A percentile compares a stretch with the other conserved stretches of the same genome.
Conservation (phyloP, 2,797 vertebrate species). For the Lates japonicus region DNA sequence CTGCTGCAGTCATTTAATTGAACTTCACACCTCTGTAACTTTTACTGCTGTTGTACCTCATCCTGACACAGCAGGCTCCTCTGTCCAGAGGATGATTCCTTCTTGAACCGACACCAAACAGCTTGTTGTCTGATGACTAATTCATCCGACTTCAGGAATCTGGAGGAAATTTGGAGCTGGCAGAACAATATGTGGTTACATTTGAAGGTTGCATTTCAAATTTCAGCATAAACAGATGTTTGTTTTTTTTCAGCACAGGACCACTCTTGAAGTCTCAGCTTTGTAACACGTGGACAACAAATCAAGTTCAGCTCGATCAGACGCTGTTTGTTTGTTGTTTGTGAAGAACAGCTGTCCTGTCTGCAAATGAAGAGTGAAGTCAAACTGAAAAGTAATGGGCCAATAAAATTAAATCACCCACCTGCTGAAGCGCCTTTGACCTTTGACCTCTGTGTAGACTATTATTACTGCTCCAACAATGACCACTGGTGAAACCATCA, state of each 20-base stretch:
- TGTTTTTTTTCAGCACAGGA: not conserved
- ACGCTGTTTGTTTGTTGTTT: too few relatives aligned
- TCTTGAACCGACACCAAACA: not conserved
- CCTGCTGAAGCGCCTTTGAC: not conserved
- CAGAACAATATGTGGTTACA: not conserved
- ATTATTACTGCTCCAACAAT: not conserved
- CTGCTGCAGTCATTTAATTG: not conserved
- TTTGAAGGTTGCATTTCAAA: not conserved
- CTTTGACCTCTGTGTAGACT: not conserved
- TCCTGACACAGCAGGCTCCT: not conserved
- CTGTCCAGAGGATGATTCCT: not conserved
- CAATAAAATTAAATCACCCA: not conserved
- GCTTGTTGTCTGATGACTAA: not conserved
- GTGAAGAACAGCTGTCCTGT: too few relatives aligned
- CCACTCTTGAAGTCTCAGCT: not conserved
- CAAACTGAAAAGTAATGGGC: not conserved
- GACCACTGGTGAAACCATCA: not conserved
- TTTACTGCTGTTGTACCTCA: not conserved
- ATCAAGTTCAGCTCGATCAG: not conserved
- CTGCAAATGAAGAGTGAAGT: not conserved
- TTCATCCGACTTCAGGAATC: not conserved
- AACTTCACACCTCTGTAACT: not conserved
- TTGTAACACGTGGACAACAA: not conserved
- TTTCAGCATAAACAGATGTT: conserved; percentile 24
- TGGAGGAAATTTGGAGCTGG: conserved; percentile 10